Conservation (phyloP, 1,140 invertebrate genomes). For the Vanessa atalanta region DNA sequence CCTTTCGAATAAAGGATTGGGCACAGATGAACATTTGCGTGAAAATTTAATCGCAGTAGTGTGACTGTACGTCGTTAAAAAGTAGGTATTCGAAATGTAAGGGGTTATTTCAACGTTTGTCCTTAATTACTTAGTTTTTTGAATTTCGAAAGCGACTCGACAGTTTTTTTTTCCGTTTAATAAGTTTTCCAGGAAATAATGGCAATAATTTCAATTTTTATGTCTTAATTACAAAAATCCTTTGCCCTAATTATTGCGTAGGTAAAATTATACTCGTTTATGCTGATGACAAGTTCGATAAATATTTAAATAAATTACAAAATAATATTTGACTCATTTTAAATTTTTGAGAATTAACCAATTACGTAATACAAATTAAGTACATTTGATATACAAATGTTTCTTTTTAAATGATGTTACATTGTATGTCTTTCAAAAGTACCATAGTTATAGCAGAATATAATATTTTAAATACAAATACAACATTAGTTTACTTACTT, state of each 20-base stretch:
- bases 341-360: neutral
- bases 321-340: neutral
- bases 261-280: neutral
- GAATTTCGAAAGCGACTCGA: neutral
- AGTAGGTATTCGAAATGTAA: neutral
- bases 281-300: constrained; percentile 12
- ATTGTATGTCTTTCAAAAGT: neutral
- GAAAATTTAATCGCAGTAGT: constrained; percentile 10
- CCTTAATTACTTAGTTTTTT: neutral
- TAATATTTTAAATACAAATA: neutral
- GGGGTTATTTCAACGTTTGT: neutral
- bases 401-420: neutral
- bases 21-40: neutral
- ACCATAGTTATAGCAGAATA: too few relatives aligned
- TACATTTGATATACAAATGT: neutral
- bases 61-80: constrained; percentile 5
- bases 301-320: constrained; percentile 2
- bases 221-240: constrained; percentile 4
- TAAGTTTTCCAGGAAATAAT: neutral
- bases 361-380: neutral
- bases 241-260: constrained; percentile 6
- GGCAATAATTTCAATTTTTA: constrained; percentile 11
- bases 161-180: neutral
- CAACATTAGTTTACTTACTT: neutral
- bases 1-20: neutral